phyloP scores from a whole-genome alignment of 1,140 invertebrate genomes.

The Drosophila mauritiana region DNA sequence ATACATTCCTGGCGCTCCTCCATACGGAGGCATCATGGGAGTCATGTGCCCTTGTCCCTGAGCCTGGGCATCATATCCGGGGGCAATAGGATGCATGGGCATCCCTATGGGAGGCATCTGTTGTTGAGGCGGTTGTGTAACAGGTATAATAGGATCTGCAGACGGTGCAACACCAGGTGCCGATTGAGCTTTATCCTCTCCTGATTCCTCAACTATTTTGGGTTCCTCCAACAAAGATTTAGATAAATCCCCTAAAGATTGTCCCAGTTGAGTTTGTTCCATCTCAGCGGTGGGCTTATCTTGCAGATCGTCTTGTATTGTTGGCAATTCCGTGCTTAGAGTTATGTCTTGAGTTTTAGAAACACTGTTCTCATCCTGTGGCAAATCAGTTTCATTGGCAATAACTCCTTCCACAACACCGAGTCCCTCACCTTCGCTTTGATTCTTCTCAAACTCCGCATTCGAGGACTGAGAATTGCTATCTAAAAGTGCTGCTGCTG shows the following conservation, averaged over 20 bases:
- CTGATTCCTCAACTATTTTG: slow-evolving; percentile 50
- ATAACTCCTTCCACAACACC: slow-evolving; percentile 18
- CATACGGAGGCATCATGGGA: slow-evolving; percentile 68
- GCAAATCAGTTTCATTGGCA: slow-evolving; percentile 34
- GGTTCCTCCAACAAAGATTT: slow-evolving; percentile 41
- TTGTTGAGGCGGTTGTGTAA: slow-evolving; percentile 22
- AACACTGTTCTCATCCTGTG: slow-evolving; percentile 61
- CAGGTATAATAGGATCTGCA: slow-evolving; percentile 6
- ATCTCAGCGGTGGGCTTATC: slow-evolving; percentile 50
- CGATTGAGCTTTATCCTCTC: slow-evolving; percentile 52
- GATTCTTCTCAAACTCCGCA: slow-evolving; percentile 65
- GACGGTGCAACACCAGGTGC: not conserved
- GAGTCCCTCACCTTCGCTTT: slow-evolving; percentile 32
- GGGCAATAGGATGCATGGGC: slow-evolving; percentile 50
- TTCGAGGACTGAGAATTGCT: slow-evolving; percentile 81
- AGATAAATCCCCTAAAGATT: slow-evolving; percentile 18
- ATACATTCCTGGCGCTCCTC: slow-evolving; percentile 81
- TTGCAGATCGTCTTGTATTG: slow-evolving; percentile 24
- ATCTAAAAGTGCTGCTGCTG: slow-evolving; percentile 72
- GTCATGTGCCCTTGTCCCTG: slow-evolving; percentile 66
- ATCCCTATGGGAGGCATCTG: slow-evolving; percentile 42
- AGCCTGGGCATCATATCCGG: slow-evolving; percentile 46
- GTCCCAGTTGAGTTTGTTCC: slow-evolving; percentile 57
- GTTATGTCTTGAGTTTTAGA: slow-evolving; percentile 59
- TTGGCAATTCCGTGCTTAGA: slow-evolving; percentile 21